phyloP scores from a whole-genome alignment of 2,888 invertebrate genomes.

The Agrotis ipsilon region DNA sequence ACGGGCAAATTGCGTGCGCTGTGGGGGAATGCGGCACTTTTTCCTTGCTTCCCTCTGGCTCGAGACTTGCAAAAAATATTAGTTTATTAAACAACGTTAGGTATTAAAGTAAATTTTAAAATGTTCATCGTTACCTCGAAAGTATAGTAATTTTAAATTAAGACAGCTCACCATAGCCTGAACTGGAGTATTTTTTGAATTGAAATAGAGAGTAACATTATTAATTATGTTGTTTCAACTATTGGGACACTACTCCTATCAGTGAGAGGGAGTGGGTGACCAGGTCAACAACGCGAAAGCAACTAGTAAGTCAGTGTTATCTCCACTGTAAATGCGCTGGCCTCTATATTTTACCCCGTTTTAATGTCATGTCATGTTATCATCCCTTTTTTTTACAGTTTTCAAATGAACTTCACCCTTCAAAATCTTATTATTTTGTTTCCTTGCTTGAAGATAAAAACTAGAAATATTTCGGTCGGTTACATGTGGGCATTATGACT shows the following conservation, averaged over 20 bases:
- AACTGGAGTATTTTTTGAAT: background rate
- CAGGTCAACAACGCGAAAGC: background rate
- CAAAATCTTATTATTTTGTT: no score
- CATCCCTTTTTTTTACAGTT: background rate
- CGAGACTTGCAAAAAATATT: conserved; percentile 51
- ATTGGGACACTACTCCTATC: background rate
- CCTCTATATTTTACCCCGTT: no score
- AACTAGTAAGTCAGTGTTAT: no score
- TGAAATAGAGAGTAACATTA: no score
- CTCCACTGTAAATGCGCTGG: no score
- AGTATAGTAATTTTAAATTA: conserved; percentile 16
- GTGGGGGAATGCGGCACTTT: conserved; percentile 67
- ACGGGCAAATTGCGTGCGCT: conserved; percentile 77
- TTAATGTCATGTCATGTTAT: no score
- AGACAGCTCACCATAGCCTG: background rate
- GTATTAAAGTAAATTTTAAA: conserved; percentile 30
- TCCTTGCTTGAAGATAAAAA: no score
- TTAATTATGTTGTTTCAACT: background rate
- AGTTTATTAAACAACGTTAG: conserved; percentile 43
- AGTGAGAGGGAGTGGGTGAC: no score
- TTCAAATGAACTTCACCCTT: background rate
- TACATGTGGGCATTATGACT: background rate
- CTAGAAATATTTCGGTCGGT: background rate
- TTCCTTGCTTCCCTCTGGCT: conserved; percentile 52
- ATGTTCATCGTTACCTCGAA: conserved; percentile 10